Evolutionary conservation across 2,888 invertebrate species (phyloP).

Genomic region (Caenorhabditis sulstoni): DNA sequence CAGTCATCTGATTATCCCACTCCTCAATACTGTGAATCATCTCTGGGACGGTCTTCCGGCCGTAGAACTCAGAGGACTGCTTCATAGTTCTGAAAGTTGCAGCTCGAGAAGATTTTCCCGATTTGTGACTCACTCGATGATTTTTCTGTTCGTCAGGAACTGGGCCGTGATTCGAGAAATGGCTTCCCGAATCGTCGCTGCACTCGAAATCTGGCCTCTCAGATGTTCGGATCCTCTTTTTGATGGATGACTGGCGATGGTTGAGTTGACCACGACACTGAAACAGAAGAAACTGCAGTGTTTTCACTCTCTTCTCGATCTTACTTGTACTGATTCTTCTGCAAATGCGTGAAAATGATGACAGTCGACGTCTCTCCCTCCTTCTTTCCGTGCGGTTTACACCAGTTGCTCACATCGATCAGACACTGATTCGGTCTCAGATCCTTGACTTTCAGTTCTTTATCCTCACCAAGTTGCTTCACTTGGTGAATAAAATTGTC

Average conservation of each 20-base stretch:
- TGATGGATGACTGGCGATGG: conserved; percentile 15
- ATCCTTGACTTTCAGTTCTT: conserved; percentile 25
- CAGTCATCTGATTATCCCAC: conserved; percentile 27
- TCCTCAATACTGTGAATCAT: conserved; percentile 15
- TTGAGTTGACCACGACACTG: conserved; percentile 38
- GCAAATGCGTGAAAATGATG: conserved; percentile 38
- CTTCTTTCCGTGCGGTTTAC: neutral
- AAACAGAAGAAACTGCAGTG: neutral
- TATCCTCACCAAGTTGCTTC: conserved; percentile 10
- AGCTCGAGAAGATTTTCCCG: neutral
- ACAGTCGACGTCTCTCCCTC: conserved; percentile 35
- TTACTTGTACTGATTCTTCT: conserved; percentile 34
- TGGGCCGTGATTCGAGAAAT: conserved; percentile 23
- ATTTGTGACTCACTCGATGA: conserved; percentile 20
- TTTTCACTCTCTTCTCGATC: neutral
- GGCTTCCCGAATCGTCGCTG: conserved; percentile 5
- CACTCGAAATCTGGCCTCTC: conserved; percentile 5
- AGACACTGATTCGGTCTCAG: conserved; percentile 26
- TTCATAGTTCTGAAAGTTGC: conserved; percentile 26
- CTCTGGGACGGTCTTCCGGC: conserved; percentile 16
- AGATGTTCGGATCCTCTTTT: conserved; percentile 15
- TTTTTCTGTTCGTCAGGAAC: conserved; percentile 18
- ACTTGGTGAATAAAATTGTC: conserved; percentile 24
- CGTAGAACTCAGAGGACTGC: conserved; percentile 10
- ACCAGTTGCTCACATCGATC: conserved; percentile 25